Conservation (phyloP, 2,888 invertebrate genomes). For the Molanna angustata region DNA sequence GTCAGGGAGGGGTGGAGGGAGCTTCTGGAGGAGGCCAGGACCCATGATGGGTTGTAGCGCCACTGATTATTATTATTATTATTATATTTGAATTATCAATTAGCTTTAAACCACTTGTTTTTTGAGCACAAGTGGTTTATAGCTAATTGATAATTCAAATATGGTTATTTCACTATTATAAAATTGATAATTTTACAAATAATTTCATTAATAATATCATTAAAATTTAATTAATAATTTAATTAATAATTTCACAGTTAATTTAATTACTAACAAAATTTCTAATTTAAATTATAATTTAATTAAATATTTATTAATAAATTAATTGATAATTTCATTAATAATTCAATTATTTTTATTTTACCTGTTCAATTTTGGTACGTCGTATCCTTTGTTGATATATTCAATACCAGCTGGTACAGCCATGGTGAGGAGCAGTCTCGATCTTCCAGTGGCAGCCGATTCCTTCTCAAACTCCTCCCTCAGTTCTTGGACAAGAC, state of each 20-base stretch:
- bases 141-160: too few relatives aligned
- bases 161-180: too few relatives aligned
- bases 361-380: conserved; percentile 80
- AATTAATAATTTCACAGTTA: not conserved
- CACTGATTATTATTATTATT: too few relatives aligned
- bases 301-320: too few relatives aligned
- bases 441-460: conserved; percentile 74
- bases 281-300: too few relatives aligned
- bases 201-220: not conserved
- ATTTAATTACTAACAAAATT: not conserved
- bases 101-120: too few relatives aligned
- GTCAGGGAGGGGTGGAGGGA: too few relatives aligned
- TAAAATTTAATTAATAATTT: not conserved
- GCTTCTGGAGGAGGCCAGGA: too few relatives aligned
- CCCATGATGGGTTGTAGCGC: too few relatives aligned
- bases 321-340: not conserved
- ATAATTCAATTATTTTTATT: not conserved
- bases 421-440: conserved; percentile 85
- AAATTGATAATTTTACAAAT: not conserved
- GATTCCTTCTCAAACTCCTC: conserved; percentile 88
- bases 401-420: conserved; percentile 93
- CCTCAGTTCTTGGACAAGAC: conserved; percentile 82
- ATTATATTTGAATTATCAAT: too few relatives aligned
- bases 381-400: conserved; percentile 90
- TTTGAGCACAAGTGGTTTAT: too few relatives aligned